Evolutionary conservation across 1,140 invertebrate genomes (phyloP), one percentile per base, ranked within the genome.

Genomic region (Ceratitis capitata): DNA sequence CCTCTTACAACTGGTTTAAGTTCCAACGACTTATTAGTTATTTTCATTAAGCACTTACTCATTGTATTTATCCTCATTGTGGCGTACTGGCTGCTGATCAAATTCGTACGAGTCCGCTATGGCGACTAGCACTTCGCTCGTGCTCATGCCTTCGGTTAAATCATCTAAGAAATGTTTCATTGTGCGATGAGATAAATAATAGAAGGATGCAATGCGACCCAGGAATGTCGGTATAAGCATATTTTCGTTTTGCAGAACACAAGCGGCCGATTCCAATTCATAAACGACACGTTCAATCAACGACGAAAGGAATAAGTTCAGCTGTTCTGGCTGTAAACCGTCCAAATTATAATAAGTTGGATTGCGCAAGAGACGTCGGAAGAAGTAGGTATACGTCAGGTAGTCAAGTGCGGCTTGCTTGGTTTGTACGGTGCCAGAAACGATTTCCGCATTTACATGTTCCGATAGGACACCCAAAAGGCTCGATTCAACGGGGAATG

Each of bases 351-450:
- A 99, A 92, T 98, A 98, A 0, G 94, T 94, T 1, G 99, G 99
- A 94, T 99, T 99, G 89, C 97, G 96, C 29, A 99, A 92, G 4
- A 99, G 92, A 86, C 98, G 93, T 87, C 98, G 93, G 93, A 99
- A 99, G 92, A 99, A 99, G 91, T 99, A 99, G 0, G 99, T 99
- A 97, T 98, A 99, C 0, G 98, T 99, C 42, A 99, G 93, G 92
- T 99, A 99, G 91, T 99, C 98, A 69, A 99, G 93, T 23, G 98
- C 96, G 86, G 99, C 97, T 92, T 99, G 97, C 92, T 98, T 98
- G 0, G 95, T 96, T 87, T 95, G 94, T 42, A 99, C 97, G 0
- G 98, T 99, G 86, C 97, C 98, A n/a, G 98, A 96, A 3, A 96
- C 95, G 85, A 99, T 97, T 94, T 99, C 99, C 2, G 99, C 99